Conservation (phyloP, 2,797 vertebrate genomes). For the Sebastes nivosus region DNA sequence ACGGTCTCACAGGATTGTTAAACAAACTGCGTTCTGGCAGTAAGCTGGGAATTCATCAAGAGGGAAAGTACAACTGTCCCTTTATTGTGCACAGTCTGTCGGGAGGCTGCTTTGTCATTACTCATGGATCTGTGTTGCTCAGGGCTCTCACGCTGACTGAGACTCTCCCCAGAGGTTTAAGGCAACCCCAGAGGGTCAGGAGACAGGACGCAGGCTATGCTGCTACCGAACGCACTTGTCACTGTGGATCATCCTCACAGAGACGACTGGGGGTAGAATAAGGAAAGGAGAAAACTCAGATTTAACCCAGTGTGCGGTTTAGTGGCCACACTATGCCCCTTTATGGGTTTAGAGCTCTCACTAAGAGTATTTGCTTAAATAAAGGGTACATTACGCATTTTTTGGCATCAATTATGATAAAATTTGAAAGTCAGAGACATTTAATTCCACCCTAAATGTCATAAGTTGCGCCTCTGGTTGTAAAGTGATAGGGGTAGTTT, state of each 20-base stretch:
- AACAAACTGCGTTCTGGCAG: conserved; percentile 52
- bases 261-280: conserved; percentile 21
- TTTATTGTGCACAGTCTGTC: conserved; percentile 41
- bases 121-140: conserved; percentile 45
- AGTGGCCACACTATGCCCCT: background rate
- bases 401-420: background rate
- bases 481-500: conserved; percentile 13
- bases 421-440: conserved; percentile 19
- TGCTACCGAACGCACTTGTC: conserved; percentile 54
- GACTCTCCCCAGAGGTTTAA: conserved; percentile 50
- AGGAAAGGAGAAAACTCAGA: conserved; percentile 12
- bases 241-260: conserved; percentile 53
- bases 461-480: background rate
- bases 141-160: conserved; percentile 38
- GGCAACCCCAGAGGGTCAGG: conserved; percentile 40
- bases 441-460: background rate
- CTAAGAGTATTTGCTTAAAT: background rate
- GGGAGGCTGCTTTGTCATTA: conserved; percentile 29
- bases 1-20: conserved; percentile 37
- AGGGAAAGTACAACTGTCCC: conserved; percentile 50
- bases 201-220: conserved; percentile 29
- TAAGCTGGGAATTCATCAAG: conserved; percentile 42
- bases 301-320: conserved; percentile 25
- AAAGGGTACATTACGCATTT: background rate
- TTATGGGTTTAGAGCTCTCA: conserved; percentile 1